Conservation (phyloP, 2,888 invertebrate genomes). For the Cepaea hortensis region DNA sequence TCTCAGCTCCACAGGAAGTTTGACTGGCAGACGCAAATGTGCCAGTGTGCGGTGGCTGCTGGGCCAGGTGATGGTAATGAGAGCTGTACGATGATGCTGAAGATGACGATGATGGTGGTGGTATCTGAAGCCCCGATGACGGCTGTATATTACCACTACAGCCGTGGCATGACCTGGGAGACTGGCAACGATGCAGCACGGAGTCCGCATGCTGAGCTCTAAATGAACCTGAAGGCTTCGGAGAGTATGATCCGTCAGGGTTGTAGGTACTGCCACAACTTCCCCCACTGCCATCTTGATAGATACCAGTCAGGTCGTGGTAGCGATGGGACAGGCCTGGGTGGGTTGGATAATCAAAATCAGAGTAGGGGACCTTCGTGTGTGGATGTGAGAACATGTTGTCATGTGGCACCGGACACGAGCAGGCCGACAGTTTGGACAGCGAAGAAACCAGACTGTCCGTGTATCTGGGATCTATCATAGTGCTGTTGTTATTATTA, state of each 20-base stretch:
- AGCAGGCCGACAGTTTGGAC: slow-evolving; percentile 70
- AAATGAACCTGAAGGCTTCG: slow-evolving; percentile 58
- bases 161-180: slow-evolving; percentile 43
- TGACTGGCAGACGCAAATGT: slow-evolving; percentile 20
- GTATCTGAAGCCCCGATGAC: not conserved
- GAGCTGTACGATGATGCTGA: slow-evolving; percentile 34
- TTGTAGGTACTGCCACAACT: slow-evolving; percentile 49
- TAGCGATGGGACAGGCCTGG: slow-evolving; percentile 23
- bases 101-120: slow-evolving; percentile 26
- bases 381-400: slow-evolving; percentile 53
- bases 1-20: not conserved
- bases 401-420: slow-evolving; percentile 68
- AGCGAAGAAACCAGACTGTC: slow-evolving; percentile 68
- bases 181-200: slow-evolving; percentile 22
- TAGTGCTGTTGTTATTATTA: slow-evolving; percentile 36
- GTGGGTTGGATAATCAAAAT: slow-evolving; percentile 61
- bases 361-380: slow-evolving; percentile 64
- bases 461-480: slow-evolving; percentile 46
- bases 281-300: slow-evolving; percentile 37
- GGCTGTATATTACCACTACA: slow-evolving; percentile 31
- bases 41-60: not conserved
- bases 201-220: slow-evolving; percentile 1
- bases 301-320: slow-evolving; percentile 15
- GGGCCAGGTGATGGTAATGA: slow-evolving; percentile 25
- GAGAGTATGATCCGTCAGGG: slow-evolving; percentile 57